These are phyloP conservation scores for Morelia viridis DNA, from an alignment of 2,797 vertebrate genomes.

Conservation along the genomic window DNA sequence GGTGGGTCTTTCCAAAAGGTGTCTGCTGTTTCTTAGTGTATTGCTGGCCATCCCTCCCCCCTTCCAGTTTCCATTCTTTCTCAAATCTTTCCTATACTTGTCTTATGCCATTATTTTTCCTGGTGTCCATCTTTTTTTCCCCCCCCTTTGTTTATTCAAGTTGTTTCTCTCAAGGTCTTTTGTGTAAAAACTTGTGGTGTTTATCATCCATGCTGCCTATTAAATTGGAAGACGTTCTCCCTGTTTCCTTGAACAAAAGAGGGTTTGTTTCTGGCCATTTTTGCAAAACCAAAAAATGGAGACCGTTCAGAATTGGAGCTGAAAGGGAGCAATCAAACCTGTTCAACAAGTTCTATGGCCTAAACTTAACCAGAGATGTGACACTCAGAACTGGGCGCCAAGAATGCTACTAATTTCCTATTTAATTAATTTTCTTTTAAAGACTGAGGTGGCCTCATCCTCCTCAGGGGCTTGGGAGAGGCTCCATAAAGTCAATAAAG, in stretches of 20 bases:
- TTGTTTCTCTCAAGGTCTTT: slow-evolving; percentile 70
- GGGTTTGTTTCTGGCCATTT: slow-evolving; percentile 19
- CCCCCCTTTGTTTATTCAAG: slow-evolving; percentile 64
- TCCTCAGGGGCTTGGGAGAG: slow-evolving; percentile 87
- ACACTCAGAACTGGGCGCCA: slow-evolving; percentile 82
- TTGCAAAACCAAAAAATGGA: slow-evolving; percentile 53
- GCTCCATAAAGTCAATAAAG: slow-evolving; percentile 90
- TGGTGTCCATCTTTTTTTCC: slow-evolving; percentile 66
- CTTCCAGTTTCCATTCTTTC: slow-evolving; percentile 25
- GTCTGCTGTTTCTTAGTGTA: not conserved
- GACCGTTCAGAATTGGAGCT: slow-evolving; percentile 67
- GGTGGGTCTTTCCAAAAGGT: not conserved
- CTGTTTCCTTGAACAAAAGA: slow-evolving; percentile 38
- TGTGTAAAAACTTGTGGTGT: slow-evolving; percentile 70
- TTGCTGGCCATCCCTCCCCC: not conserved
- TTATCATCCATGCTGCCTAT: slow-evolving; percentile 72
- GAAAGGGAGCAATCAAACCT: slow-evolving; percentile 62
- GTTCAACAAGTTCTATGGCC: slow-evolving; percentile 65
- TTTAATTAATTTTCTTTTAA: slow-evolving; percentile 95
- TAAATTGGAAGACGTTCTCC: slow-evolving; percentile 64
- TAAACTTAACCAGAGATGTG: slow-evolving; percentile 87
- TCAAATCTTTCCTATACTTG: slow-evolving; percentile 37
- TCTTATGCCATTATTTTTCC: slow-evolving; percentile 64
- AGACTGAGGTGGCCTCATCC: slow-evolving; percentile 87
- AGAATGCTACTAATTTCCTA: slow-evolving; percentile 88